phyloP scores from a whole-genome alignment of 2,888 invertebrate species.

The Drosophila imparisetae region DNA sequence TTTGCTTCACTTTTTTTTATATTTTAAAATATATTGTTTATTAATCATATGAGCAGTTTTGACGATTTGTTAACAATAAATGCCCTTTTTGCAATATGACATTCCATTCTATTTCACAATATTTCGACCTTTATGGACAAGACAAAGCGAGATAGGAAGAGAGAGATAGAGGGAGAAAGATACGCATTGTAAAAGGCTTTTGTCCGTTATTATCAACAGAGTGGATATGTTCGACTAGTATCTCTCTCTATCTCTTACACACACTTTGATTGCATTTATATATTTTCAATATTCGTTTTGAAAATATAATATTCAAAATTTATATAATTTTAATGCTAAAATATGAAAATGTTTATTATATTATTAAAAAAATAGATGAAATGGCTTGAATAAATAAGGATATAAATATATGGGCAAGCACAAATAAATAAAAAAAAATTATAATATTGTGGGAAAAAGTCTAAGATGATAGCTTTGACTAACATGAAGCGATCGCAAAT shows the following conservation, averaged over 20 bases:
- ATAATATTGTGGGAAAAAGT: neutral
- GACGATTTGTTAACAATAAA: neutral
- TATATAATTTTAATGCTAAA: neutral
- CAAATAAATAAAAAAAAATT: neutral
- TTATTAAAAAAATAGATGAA: neutral
- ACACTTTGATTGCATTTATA: neutral
- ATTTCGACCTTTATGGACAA: neutral
- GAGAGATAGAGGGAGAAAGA: neutral
- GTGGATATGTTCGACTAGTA: neutral
- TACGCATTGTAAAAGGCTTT: neutral
- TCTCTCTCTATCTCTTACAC: neutral
- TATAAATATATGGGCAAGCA: neutral
- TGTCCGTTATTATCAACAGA: neutral
- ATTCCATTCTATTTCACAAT: constrained; percentile 7
- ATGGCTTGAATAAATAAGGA: neutral
- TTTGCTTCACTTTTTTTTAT: neutral
- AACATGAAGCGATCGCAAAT: neutral
- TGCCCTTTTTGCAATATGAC: neutral
- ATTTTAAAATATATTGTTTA: neutral
- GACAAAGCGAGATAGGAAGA: neutral
- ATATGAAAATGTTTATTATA: neutral
- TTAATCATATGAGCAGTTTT: no score
- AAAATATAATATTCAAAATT: neutral
- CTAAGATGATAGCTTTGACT: neutral
- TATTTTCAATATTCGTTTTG: neutral